Evolutionary conservation across 1,140 invertebrate species (phyloP).

Genomic region (Calephelis virginiensis): DNA sequence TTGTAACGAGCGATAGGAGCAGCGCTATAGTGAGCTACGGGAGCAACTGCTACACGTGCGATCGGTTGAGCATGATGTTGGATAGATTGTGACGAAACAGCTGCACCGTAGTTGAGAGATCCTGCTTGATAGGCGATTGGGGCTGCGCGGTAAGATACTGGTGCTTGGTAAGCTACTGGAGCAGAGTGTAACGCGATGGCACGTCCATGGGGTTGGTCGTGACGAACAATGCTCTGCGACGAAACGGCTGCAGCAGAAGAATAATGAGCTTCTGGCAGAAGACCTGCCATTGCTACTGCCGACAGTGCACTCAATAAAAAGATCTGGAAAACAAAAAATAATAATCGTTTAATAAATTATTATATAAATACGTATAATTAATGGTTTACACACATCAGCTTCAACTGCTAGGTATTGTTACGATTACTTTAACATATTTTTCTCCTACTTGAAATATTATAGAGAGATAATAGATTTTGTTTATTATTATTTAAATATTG

Average conservation of each 20-base stretch:
- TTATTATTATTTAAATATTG: too few species aligned
- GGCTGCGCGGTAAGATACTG: conserved; percentile 27
- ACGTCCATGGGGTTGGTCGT: conserved; percentile 34
- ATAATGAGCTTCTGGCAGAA: conserved; percentile 47
- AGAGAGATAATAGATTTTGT: too few species aligned
- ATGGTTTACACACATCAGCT: too few species aligned
- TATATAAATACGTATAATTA: too few species aligned
- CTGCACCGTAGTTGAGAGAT: conserved; percentile 26
- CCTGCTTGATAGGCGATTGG: conserved; percentile 37
- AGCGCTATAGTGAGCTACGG: conserved; percentile 22
- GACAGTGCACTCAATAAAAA: conserved; percentile 31
- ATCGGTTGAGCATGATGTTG: background rate
- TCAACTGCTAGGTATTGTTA: too few species aligned
- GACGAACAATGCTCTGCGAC: conserved; percentile 50
- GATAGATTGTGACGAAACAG: conserved; percentile 6
- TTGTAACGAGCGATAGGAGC: conserved; percentile 10
- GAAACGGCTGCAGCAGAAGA: conserved; percentile 50
- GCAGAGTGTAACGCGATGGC: conserved; percentile 27
- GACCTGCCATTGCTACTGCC: conserved; percentile 35
- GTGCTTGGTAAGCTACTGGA: conserved; percentile 36
- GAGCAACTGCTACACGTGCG: conserved; percentile 18
- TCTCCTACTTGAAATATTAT: too few species aligned
- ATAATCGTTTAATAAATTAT: too few species aligned
- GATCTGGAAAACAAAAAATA: conserved; percentile 28
- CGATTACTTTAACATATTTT: too few species aligned